These are phyloP conservation scores for Oscheius myriophilus DNA, from an alignment of 2,888 invertebrate species.

Conservation along the genomic window DNA sequence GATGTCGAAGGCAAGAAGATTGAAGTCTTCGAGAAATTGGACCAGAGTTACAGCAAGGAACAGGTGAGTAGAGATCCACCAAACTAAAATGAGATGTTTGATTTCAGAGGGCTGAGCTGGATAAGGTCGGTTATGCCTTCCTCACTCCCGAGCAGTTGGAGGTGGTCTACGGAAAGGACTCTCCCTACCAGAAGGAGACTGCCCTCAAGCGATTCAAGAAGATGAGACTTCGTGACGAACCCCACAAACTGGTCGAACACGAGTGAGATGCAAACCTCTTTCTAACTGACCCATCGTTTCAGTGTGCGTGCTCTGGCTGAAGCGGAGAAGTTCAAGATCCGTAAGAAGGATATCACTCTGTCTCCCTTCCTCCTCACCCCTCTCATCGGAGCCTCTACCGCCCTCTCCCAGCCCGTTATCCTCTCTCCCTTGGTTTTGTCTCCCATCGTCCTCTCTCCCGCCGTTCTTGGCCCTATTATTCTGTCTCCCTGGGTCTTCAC, in stretches of 20 bases:
- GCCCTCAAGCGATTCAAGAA: conserved; percentile 46
- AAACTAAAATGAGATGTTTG: neutral
- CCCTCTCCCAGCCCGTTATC: conserved; percentile 53
- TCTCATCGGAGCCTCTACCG: conserved; percentile 42
- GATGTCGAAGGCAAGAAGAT: conserved; percentile 59
- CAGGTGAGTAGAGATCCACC: conserved; percentile 41
- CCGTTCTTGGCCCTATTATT: conserved; percentile 64
- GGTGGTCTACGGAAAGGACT: conserved; percentile 60
- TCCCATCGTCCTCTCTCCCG: conserved; percentile 63
- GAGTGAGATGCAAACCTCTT: conserved; percentile 38
- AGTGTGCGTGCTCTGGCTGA: conserved; percentile 57
- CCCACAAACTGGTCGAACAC: conserved; percentile 45
- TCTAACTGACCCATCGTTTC: conserved; percentile 21
- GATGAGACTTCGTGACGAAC: conserved; percentile 40
- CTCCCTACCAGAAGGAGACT: conserved; percentile 56
- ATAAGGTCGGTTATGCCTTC: conserved; percentile 60
- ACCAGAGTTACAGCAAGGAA: conserved; percentile 57
- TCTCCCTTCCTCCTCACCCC: conserved; percentile 54
- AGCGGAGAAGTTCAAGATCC: conserved; percentile 47
- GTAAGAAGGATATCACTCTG: conserved; percentile 44
- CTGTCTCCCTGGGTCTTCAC: conserved; percentile 67
- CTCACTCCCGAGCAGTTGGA: conserved; percentile 59
- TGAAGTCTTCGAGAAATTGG: conserved; percentile 62
- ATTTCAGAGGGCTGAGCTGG: conserved; percentile 50
- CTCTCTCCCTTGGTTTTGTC: conserved; percentile 60